These are phyloP conservation scores for Polypterus senegalus DNA, from an alignment of 2,113 vertebrate genomes.

Conservation along the genomic window DNA sequence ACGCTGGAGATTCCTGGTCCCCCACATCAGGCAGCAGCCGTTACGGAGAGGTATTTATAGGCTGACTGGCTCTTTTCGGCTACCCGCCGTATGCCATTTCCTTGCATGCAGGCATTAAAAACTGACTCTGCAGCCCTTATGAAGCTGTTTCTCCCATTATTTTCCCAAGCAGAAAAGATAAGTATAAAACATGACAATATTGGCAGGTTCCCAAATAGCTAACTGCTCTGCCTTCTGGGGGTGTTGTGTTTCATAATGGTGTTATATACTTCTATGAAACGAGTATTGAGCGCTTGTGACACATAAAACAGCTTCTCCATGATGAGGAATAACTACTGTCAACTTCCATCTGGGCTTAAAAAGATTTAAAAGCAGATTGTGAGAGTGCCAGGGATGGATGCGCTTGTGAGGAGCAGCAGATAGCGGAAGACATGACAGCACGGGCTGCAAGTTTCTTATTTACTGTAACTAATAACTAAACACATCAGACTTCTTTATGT, in stretches of 20 bases:
- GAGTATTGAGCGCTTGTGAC: constrained; percentile 64
- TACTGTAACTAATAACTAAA: background rate
- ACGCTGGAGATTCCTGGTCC: too few relatives aligned
- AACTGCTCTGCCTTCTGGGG: constrained; percentile 41
- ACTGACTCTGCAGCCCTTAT: constrained; percentile 16
- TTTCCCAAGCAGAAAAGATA: constrained; percentile 35
- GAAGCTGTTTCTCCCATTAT: constrained; percentile 19
- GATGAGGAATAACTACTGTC: constrained; percentile 72
- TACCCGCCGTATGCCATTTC: too few relatives aligned
- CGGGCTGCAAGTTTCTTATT: background rate
- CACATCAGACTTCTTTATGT: background rate
- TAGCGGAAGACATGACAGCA: background rate
- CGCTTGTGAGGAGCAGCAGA: constrained; percentile 3
- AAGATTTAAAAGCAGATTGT: constrained; percentile 55
- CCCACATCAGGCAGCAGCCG: too few relatives aligned
- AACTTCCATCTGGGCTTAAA: constrained; percentile 47
- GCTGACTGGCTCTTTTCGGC: too few relatives aligned
- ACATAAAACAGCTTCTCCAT: constrained; percentile 55
- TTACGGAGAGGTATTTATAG: too few relatives aligned
- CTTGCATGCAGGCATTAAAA: too few relatives aligned
- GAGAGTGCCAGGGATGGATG: constrained; percentile 6
- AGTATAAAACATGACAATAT: constrained; percentile 53
- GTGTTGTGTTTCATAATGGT: constrained; percentile 52
- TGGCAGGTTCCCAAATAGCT: constrained; percentile 44
- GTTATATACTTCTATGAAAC: constrained; percentile 52